phyloP scores from a whole-genome alignment of 92 coral and sea anemone genomes.

The Palythoa heliodiscus region DNA sequence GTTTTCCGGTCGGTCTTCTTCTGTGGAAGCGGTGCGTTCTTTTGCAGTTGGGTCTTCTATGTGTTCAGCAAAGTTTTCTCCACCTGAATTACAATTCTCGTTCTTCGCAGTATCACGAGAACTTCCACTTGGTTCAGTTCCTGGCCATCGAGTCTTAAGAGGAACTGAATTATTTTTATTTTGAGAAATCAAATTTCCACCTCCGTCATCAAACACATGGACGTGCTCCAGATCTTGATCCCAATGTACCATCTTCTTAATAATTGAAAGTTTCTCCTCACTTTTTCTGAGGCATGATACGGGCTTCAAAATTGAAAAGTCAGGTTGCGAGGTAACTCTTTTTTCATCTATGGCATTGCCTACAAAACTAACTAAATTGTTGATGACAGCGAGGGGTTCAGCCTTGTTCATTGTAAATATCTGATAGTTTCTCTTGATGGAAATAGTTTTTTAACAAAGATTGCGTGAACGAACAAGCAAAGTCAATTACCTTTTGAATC shows the following conservation, averaged over 20 bases:
- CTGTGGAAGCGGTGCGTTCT: background rate
- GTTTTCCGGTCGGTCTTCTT: background rate
- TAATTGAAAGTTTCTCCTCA: background rate
- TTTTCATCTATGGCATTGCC: background rate
- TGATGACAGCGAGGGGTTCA: background rate
- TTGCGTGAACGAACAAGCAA: no score
- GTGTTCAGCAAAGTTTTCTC: background rate
- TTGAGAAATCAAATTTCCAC: slow-evolving; percentile 12
- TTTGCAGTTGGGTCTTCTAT: background rate
- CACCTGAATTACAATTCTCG: background rate
- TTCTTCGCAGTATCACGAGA: background rate
- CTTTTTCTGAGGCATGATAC: slow-evolving; percentile 12
- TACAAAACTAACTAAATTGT: background rate
- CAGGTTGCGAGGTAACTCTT: background rate
- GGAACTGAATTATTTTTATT: slow-evolving; percentile 1
- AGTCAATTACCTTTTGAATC: background rate
- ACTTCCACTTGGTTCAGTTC: background rate
- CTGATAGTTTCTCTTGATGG: background rate
- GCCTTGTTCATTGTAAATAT: background rate
- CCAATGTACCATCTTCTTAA: slow-evolving; percentile 20
- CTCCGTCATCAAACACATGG: background rate
- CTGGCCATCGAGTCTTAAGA: slow-evolving; percentile 34
- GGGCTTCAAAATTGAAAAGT: background rate
- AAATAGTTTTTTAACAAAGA: background rate
- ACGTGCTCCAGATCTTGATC: slow-evolving; percentile 2